Percentiles rank a stretch among this genome's conserved stretches.
These are phyloP conservation scores for Poeciliopsis turrubarensis DNA, from an alignment of 2,113 vertebrate species.

Conservation along the genomic window DNA sequence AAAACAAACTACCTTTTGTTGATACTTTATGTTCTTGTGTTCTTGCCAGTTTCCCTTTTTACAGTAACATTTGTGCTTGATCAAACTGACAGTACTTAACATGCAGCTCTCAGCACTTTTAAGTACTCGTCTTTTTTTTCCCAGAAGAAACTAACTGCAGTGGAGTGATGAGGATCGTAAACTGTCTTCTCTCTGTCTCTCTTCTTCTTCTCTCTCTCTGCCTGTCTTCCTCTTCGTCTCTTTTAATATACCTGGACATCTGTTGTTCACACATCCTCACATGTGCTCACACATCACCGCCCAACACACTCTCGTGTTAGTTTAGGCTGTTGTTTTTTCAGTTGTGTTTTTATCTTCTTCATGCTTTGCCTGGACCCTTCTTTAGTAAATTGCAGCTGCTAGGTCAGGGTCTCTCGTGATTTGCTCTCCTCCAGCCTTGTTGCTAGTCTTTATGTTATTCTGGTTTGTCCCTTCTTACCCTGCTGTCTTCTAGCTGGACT, in stretches of 20 bases:
- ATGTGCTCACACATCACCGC: slow-evolving; percentile 74
- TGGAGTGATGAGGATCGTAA: slow-evolving; percentile 76
- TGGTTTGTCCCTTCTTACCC: slow-evolving; percentile 99
- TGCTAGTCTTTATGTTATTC: slow-evolving; percentile 99
- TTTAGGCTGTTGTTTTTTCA: slow-evolving; percentile 82
- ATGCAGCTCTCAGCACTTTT: slow-evolving; percentile 38
- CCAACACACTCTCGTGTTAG: slow-evolving; percentile 77
- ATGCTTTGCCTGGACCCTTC: slow-evolving; percentile 98
- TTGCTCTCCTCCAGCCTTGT: slow-evolving; percentile 99
- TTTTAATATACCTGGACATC: slow-evolving; percentile 57
- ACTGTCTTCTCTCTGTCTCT: slow-evolving; percentile 45
- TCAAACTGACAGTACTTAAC: slow-evolving; percentile 47
- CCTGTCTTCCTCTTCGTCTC: slow-evolving; percentile 34
- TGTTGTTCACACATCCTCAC: slow-evolving; percentile 71
- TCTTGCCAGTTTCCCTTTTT: slow-evolving; percentile 46
- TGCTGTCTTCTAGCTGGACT: slow-evolving; percentile 99
- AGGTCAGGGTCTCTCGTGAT: slow-evolving; percentile 98
- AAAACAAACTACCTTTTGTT: slow-evolving; percentile 18
- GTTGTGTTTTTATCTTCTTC: slow-evolving; percentile 84
- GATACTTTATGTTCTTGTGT: slow-evolving; percentile 30
- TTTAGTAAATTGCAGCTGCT: slow-evolving; percentile 91
- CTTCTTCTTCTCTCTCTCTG: slow-evolving; percentile 32
- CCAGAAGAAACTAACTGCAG: slow-evolving; percentile 74
- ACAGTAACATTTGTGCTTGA: slow-evolving; percentile 40
- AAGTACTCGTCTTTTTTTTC: slow-evolving; percentile 57